Evolutionary conservation across 2,888 invertebrate species (phyloP).

Genomic region (Choreutis nemorana): DNA sequence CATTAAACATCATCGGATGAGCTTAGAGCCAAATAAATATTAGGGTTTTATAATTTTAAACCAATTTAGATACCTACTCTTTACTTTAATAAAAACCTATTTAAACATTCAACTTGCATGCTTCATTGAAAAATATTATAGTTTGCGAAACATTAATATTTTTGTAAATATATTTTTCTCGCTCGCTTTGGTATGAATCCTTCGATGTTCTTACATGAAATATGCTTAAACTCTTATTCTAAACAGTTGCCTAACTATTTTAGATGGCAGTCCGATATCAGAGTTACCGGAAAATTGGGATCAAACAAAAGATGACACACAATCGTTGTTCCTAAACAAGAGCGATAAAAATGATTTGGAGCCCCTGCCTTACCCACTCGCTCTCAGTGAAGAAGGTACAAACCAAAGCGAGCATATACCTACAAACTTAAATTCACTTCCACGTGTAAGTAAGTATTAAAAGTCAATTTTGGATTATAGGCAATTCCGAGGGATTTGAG

Average conservation of each 20-base stretch:
- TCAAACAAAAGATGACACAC: slow-evolving; percentile 60
- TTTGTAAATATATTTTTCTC: slow-evolving; percentile 2
- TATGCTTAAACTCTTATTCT: no score
- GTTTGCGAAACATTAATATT: no score
- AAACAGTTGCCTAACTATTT: no score
- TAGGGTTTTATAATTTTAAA: no score
- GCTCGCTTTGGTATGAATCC: slow-evolving; percentile 18
- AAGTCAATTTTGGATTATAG: slow-evolving; percentile 21
- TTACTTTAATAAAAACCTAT: no score
- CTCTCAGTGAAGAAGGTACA: slow-evolving; percentile 61
- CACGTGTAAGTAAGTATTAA: not conserved
- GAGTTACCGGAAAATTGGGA: slow-evolving; percentile 63
- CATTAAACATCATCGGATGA: no score
- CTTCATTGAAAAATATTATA: no score
- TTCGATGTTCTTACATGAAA: not conserved
- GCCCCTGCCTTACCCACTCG: slow-evolving; percentile 53
- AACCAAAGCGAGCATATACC: not conserved
- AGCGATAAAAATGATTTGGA: slow-evolving; percentile 63
- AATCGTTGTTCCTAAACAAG: slow-evolving; percentile 60
- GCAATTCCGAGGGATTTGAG: slow-evolving; percentile 50
- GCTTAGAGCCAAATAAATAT: no score
- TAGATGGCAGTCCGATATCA: slow-evolving; percentile 52
- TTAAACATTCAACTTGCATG: no score
- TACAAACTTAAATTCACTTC: not conserved
- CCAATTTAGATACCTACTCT: no score